These are phyloP conservation scores for Pogonomyrmex californicus DNA, from an alignment of 1,140 invertebrate genomes.

Conservation along the genomic window DNA sequence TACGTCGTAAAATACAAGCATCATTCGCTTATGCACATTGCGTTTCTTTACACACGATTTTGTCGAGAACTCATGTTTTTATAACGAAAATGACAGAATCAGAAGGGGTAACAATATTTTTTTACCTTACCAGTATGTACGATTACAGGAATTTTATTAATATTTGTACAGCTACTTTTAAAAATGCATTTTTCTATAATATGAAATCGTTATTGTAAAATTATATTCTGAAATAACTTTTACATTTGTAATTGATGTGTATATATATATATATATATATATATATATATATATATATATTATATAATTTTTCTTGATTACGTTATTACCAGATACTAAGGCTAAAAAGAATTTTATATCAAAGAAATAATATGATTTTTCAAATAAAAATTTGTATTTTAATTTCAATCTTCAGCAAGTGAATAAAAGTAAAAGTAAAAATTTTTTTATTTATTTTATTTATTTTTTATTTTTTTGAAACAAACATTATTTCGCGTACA, in stretches of 20 bases:
- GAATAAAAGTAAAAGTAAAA: background rate
- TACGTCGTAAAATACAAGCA: slow-evolving; percentile 18
- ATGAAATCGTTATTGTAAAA: background rate
- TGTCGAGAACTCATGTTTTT: background rate
- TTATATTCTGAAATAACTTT: slow-evolving; percentile 5
- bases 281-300: background rate
- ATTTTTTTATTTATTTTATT: background rate
- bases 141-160: slow-evolving; percentile 3
- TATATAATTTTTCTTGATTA: background rate
- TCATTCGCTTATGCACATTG: background rate
- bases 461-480: background rate
- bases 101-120: background rate
- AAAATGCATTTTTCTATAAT: background rate
- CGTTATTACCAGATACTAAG: background rate
- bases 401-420: slow-evolving; percentile 11
- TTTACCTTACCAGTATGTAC: background rate
- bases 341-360: background rate
- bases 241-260: background rate
- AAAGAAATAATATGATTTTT: background rate
- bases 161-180: slow-evolving; percentile 5
- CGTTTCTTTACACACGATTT: background rate
- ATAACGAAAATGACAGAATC: background rate
- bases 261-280: background rate
- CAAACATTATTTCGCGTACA: background rate
- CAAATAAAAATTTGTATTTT: background rate